Conservation (phyloP, 2,113 vertebrate genomes). For the Muscicapa adusta region DNA sequence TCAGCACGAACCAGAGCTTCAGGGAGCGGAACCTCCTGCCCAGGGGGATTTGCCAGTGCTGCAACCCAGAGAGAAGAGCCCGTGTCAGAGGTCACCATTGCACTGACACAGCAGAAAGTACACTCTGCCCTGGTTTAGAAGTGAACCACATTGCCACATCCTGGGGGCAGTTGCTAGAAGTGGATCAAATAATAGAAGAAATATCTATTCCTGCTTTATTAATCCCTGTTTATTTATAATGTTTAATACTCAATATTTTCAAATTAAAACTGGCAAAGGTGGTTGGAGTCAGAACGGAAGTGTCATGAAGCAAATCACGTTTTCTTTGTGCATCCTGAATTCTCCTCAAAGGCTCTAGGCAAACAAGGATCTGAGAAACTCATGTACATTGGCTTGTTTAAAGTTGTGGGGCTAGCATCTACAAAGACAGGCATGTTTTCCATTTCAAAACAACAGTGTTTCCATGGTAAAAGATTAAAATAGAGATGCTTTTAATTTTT, state of each 20-base stretch:
- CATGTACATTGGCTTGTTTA: not conserved
- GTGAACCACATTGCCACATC: accelerated
- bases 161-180: not conserved
- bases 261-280: not conserved
- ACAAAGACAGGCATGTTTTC: not conserved
- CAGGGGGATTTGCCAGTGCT: constrained; percentile 97
- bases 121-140: not conserved
- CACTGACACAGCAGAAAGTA: not conserved
- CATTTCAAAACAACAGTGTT: not conserved
- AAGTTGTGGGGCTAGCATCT: not conserved
- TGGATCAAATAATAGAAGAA: not conserved
- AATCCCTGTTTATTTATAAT: not conserved
- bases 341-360: not conserved
- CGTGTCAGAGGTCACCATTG: accelerated
- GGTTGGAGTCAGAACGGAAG: not conserved
- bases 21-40: constrained; percentile 93
- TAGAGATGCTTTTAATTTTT: not conserved
- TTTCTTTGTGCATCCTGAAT: not conserved
- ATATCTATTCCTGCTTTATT: not conserved
- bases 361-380: not conserved
- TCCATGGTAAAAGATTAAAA: not conserved
- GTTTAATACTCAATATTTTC: not conserved
- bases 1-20: constrained; percentile 97
- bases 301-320: not conserved
- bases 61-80: not conserved